Percentiles rank a stretch among this genome's conserved stretches.
Evolutionary conservation across 1,140 invertebrate genomes (phyloP).

Genomic region (Heliothis virescens): DNA sequence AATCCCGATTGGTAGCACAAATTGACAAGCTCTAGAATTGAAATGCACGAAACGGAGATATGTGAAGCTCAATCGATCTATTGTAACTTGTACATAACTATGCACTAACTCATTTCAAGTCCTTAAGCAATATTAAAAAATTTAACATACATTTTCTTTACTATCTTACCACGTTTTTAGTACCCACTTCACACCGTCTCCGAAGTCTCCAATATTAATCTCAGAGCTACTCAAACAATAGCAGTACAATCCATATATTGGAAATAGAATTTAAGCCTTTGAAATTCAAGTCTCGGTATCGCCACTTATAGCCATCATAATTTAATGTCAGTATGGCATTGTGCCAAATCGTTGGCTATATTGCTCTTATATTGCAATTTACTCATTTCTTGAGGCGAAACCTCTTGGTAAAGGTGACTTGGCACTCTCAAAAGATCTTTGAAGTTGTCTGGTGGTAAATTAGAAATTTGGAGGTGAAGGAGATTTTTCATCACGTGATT

Average conservation of each 20-base stretch:
- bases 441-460: background rate
- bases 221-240: background rate
- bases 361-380: conserved; percentile 44
- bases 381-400: conserved; percentile 29
- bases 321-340: conserved; percentile 39
- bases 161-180: background rate
- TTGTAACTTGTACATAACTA: too few species aligned
- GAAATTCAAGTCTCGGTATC: conserved; percentile 31
- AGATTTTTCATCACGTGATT: background rate
- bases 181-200: background rate
- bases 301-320: conserved; percentile 32
- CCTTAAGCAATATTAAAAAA: too few species aligned
- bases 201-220: background rate
- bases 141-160: background rate
- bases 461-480: background rate
- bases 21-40: too few species aligned
- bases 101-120: too few species aligned
- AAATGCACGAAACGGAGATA: too few species aligned
- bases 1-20: too few species aligned
- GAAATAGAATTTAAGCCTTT: conserved; percentile 29
- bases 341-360: conserved; percentile 17
- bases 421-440: conserved; percentile 12
- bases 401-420: conserved; percentile 7
- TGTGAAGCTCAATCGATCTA: too few species aligned
- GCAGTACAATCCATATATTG: background rate